Evolutionary conservation across 2,113 vertebrate genomes (phyloP), one percentile per base, ranked within the genome.

Genomic region (Pipa parva): DNA sequence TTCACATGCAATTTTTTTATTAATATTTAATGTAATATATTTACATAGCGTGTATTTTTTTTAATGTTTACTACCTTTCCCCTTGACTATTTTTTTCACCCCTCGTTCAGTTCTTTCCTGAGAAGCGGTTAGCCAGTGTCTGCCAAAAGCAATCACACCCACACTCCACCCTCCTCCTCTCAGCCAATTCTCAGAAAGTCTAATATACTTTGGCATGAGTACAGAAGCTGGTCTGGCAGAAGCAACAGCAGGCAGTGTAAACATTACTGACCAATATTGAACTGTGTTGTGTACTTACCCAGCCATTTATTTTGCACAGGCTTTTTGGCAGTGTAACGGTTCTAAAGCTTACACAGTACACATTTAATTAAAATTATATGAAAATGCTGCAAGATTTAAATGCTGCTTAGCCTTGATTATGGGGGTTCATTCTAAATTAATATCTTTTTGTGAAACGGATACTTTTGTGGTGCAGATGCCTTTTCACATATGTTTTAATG

Each of bases 101-200:
- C 25, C 36, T 37, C 31, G 18, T 39, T 13, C n/a, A 24, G 12
- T 5, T 62, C 12, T 28, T 8, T 11, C 13, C 36, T 12, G 3
- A 28, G 17, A 6, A 11, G 26, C 6, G n/a, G 39, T 27, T 57
- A 2, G 18, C 15, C 36, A 4, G 5, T 62, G 42, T 13, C 26
- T 49, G 59, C 45, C 39, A 61, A 21, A 28, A 8, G 25, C 11
- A 21, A 20, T 25, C 26, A 18, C 24, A 42, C 20, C 27, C 48
- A 24, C 61, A 7, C 13, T 5, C 27, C 48, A 24, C 61, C 7
- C 13, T 5, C 46, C 48, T 36, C 36, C 20, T 21, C 9, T 15
- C 25, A 36, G 28, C 26, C 25, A 20, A 20, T 63, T 63, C 29
- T 37, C 22, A 37, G 61, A 51, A 63, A 49, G 61, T 25, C 31